Evolutionary conservation across 2,888 invertebrate genomes (phyloP).

Genomic region (Amiota minor): DNA sequence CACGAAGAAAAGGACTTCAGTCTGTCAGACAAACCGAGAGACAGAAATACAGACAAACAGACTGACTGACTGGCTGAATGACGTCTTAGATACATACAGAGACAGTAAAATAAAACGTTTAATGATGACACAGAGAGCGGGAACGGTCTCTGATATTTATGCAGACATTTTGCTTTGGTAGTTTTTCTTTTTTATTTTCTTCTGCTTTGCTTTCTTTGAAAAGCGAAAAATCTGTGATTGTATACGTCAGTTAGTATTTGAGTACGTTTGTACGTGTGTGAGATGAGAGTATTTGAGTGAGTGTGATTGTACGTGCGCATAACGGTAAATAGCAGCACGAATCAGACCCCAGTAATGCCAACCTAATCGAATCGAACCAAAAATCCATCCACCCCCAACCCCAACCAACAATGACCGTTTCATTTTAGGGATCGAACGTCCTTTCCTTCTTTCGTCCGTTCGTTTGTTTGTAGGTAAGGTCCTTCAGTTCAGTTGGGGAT

Average conservation of each 20-base stretch:
- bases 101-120: neutral
- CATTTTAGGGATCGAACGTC: neutral
- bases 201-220: conserved; percentile 27
- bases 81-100: conserved; percentile 1
- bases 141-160: conserved; percentile 46
- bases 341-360: conserved; percentile 26
- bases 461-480: neutral
- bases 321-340: conserved; percentile 59
- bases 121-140: neutral
- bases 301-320: conserved; percentile 65
- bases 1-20: conserved; percentile 25
- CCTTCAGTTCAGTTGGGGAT: conserved; percentile 28
- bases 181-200: conserved; percentile 43
- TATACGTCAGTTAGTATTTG: conserved; percentile 22
- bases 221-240: conserved; percentile 60
- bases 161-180: conserved; percentile 40
- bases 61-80: conserved; percentile 40
- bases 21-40: conserved; percentile 20
- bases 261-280: no score
- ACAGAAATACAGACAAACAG: conserved; percentile 40
- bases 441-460: no score
- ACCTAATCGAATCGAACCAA: conserved; percentile 33
- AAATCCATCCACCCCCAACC: conserved; percentile 42
- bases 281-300: neutral
- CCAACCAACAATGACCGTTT: conserved; percentile 21